Evolutionary conservation across 2,797 vertebrate species (phyloP).

Genomic region (Eremophila alpestris): DNA sequence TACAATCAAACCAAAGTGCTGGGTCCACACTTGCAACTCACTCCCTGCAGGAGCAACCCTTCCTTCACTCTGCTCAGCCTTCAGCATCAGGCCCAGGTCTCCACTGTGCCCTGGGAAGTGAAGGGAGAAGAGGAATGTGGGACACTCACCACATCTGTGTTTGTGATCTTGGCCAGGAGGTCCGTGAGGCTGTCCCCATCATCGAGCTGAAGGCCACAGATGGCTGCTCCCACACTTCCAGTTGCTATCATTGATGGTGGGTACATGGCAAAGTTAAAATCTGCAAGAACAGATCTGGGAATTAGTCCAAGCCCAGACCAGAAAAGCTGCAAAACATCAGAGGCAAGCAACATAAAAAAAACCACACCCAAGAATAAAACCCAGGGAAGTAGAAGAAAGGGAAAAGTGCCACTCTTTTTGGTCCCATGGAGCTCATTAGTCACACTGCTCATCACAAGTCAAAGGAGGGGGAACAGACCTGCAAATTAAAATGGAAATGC

Average conservation of each 20-base stretch:
- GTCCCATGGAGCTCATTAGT: conserved; percentile 54
- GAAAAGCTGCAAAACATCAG: conserved; percentile 72
- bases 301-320: conserved; percentile 65
- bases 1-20: neutral
- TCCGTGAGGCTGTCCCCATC: conserved; percentile 86
- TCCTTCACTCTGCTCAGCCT: neutral
- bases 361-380: conserved; percentile 58
- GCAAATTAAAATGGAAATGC: conserved; percentile 68
- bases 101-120: neutral
- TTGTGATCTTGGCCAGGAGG: conserved; percentile 95
- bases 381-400: conserved; percentile 29
- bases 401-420: conserved; percentile 56
- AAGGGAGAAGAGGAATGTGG: conserved; percentile 17
- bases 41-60: neutral
- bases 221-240: conserved; percentile 92
- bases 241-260: conserved; percentile 97
- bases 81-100: neutral
- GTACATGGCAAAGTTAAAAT: conserved; percentile 95
- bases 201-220: conserved; percentile 92
- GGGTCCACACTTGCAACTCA: neutral
- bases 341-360: conserved; percentile 54
- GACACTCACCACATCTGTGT: conserved; percentile 94
- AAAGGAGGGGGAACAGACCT: conserved; percentile 64
- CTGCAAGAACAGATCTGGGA: conserved; percentile 76
- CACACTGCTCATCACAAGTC: conserved; percentile 59